A percentile compares a stretch with the other conserved stretches of the same genome.
Evolutionary conservation across 2,113 vertebrate genomes (phyloP).

Genomic region (Cyanocitta stelleri): DNA sequence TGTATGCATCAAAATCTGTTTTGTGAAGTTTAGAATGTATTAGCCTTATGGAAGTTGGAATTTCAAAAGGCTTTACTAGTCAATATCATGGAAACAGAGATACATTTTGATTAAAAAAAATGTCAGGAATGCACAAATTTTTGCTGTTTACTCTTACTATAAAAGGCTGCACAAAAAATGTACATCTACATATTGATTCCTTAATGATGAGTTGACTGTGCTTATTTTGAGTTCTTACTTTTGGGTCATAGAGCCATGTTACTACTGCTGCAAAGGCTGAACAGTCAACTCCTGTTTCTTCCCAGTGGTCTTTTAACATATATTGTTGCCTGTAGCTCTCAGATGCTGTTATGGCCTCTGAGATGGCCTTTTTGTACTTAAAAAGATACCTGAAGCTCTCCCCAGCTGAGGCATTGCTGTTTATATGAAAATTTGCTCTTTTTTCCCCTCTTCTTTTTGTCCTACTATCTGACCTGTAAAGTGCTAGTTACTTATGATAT

Average conservation of each 20-base stretch:
- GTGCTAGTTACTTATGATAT: neutral
- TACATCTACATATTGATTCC: neutral
- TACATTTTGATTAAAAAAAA: neutral
- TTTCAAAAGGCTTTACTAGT: neutral
- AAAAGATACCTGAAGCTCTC: neutral
- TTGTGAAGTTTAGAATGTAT: constrained; percentile 6
- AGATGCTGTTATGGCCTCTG: neutral
- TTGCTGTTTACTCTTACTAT: neutral
- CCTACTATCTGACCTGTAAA: neutral
- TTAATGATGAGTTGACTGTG: neutral
- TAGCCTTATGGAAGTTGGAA: neutral
- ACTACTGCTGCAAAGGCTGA: neutral
- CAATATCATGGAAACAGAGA: neutral
- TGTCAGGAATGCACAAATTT: neutral
- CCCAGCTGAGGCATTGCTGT: neutral
- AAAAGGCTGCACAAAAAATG: neutral
- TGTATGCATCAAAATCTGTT: neutral
- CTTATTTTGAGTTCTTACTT: neutral
- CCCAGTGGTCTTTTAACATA: neutral
- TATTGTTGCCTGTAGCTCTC: neutral
- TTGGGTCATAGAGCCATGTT: neutral
- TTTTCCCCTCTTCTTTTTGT: neutral
- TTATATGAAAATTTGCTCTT: neutral
- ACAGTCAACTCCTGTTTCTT: neutral
- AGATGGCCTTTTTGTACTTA: neutral